Conservation (phyloP, 2,113 vertebrate species). For the Entomyzon cyanotis region DNA sequence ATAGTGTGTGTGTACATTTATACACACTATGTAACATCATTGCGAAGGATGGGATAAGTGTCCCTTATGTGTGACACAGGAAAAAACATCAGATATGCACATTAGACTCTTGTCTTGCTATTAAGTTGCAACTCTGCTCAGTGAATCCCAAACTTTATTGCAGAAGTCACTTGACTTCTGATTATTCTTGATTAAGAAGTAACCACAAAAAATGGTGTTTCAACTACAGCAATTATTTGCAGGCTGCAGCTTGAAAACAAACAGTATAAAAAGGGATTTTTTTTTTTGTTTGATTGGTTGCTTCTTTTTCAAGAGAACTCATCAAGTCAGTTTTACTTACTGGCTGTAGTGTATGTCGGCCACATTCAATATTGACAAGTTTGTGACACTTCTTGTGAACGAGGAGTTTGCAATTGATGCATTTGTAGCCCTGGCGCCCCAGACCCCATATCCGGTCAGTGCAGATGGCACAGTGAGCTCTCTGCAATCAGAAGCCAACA, state of each 20-base stretch:
- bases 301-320: neutral
- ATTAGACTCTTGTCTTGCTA: neutral
- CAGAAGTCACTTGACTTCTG: neutral
- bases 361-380: constrained; percentile 90
- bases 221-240: neutral
- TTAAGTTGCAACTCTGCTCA: neutral
- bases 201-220: neutral
- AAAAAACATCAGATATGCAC: neutral
- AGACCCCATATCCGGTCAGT: constrained; percentile 97
- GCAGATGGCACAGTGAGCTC: constrained; percentile 97
- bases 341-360: constrained; percentile 79
- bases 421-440: constrained; percentile 97
- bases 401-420: constrained; percentile 98
- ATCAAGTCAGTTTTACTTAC: constrained; percentile 60
- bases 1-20: neutral
- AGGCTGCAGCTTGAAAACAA: neutral
- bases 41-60: neutral
- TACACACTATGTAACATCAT: rapidly evolving
- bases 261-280: neutral
- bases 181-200: too few species aligned
- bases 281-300: neutral
- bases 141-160: neutral
- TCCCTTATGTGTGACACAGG: neutral
- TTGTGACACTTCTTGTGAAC: constrained; percentile 99
- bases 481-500: constrained; percentile 72